These are phyloP conservation scores for Epizoanthus ramosus DNA, from an alignment of 92 coral and sea anemone species.

Conservation along the genomic window DNA sequence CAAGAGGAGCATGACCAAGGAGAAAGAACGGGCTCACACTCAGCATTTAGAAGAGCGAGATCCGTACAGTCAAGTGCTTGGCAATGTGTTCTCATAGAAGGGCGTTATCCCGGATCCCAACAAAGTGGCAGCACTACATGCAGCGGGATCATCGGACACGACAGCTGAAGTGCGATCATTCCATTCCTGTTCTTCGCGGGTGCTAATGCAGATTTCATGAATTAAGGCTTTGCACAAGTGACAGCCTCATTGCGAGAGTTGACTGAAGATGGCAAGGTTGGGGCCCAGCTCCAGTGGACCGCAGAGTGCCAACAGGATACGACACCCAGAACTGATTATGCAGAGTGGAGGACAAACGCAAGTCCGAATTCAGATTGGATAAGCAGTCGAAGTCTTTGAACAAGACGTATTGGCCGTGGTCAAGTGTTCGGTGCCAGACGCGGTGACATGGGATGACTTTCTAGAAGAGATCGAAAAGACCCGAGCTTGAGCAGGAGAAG, in stretches of 20 bases:
- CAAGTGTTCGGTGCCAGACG: neutral
- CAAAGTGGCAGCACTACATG: conserved; percentile 41
- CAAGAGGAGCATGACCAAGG: conserved; percentile 46
- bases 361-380: neutral
- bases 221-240: conserved; percentile 19
- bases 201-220: conserved; percentile 26
- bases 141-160: conserved; percentile 18
- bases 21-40: conserved; percentile 15
- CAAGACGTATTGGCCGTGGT: conserved; percentile 3
- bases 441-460: conserved; percentile 17
- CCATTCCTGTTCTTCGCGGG: conserved; percentile 21
- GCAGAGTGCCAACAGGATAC: neutral
- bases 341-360: no score
- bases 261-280: conserved; percentile 2
- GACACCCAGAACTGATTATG: conserved; percentile 18
- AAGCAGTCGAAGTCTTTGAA: conserved; percentile 15
- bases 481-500: neutral
- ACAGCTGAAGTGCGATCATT: conserved; percentile 29
- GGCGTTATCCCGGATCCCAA: neutral
- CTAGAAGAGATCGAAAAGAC: neutral
- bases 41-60: neutral
- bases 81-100: conserved; percentile 31
- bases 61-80: neutral
- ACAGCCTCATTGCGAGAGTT: conserved; percentile 8
- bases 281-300: neutral